Evolutionary conservation across 2,113 vertebrate genomes (phyloP).

Genomic region (Paraplagusia blochii): DNA sequence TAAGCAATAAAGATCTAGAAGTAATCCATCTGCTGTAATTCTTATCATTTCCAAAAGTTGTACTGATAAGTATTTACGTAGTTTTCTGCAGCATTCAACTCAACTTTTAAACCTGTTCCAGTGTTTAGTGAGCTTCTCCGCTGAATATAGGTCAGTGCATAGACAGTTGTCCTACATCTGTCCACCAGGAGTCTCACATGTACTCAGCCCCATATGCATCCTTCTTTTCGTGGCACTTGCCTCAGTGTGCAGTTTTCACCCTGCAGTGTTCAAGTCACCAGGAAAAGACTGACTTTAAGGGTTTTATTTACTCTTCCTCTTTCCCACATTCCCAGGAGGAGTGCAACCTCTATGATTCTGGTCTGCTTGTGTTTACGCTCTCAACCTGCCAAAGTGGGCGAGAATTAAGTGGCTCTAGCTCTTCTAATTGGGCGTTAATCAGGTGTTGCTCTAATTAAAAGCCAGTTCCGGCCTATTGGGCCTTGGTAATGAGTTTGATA

Average conservation of each 20-base stretch:
- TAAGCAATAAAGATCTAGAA: no score
- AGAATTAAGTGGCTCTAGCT: constrained; percentile 71
- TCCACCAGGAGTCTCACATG: constrained; percentile 15
- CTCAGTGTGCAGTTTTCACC: constrained; percentile 5
- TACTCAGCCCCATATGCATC: constrained; percentile 25
- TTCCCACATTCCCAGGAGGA: constrained; percentile 49
- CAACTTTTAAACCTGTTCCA: background rate
- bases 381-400: constrained; percentile 64
- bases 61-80: no score
- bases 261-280: constrained; percentile 46
- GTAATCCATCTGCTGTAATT: no score
- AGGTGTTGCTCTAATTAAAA: constrained; percentile 81
- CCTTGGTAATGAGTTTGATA: constrained; percentile 78
- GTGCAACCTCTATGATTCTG: constrained; percentile 38
- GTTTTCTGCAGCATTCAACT: background rate
- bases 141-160: background rate
- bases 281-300: constrained; percentile 45
- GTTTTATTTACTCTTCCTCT: constrained; percentile 47
- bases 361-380: constrained; percentile 63
- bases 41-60: background rate
- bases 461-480: constrained; percentile 76
- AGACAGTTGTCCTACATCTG: constrained; percentile 23
- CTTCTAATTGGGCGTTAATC: constrained; percentile 79
- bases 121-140: background rate
- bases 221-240: constrained; percentile 1